Conservation (phyloP, 2,888 invertebrate genomes). For the Ariolimax columbianus region DNA sequence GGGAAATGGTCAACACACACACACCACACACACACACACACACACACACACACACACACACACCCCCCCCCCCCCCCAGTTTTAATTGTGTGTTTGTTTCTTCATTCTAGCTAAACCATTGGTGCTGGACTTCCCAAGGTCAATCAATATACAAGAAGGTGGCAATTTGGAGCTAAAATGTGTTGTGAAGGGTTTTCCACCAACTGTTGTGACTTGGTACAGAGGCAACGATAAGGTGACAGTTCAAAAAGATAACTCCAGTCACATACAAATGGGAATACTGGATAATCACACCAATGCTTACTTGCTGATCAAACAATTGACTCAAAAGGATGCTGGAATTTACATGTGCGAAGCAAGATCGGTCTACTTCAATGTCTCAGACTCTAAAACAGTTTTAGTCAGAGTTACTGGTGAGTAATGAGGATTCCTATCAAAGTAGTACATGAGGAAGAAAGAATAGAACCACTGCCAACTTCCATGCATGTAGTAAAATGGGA, state of each 20-base stretch:
- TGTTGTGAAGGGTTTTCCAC: neutral
- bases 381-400: neutral
- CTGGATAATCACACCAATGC: neutral
- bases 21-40: too few species aligned
- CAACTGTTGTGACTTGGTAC: neutral
- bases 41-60: too few species aligned
- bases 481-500: too few species aligned
- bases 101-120: neutral
- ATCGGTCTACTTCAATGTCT: neutral
- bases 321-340: neutral
- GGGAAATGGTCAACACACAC: too few species aligned
- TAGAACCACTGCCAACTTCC: too few species aligned
- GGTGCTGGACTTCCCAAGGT: neutral
- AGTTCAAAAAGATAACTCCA: too few species aligned
- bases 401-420: slow-evolving; percentile 15
- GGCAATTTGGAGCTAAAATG: neutral
- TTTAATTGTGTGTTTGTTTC: neutral
- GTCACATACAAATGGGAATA: neutral
- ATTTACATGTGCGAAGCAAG: neutral
- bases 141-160: neutral
- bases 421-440: too few species aligned
- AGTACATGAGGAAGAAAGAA: too few species aligned
- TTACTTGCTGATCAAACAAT: neutral
- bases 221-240: neutral
- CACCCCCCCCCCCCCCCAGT: too few species aligned